Evolutionary conservation across 2,113 vertebrate genomes (phyloP), one percentile per base, ranked within the genome.

Genomic region (Malaclemys terrapin): DNA sequence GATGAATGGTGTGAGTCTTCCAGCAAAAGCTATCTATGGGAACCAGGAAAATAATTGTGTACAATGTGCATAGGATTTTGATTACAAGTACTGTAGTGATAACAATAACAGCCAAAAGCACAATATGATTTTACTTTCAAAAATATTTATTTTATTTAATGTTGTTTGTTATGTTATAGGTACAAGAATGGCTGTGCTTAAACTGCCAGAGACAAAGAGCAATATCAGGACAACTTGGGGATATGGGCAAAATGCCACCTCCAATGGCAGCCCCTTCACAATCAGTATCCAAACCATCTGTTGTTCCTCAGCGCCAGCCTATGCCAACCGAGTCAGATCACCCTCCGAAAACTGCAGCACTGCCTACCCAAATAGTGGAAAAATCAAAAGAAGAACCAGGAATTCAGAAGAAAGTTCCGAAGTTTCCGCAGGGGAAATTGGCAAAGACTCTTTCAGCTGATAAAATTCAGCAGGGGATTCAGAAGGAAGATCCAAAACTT

Each of bases 121-220:
- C 24, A 3, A 2, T 79, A 22, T 65, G 11, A 84, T 83, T 81
- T 91, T 87, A 47, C n/a, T 84, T 80, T 72, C 9, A 72, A 85
- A 50, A 20, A 17, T 54, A 83, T 91, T 81, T 87, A 86, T 22
- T 69, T 88, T 84, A 97, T 47, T 91, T 84, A 5, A 17, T 94
- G 2, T 76, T 95, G 1, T 97, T 96, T 96, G 5, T 97, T 97
- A 42, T 92, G 8, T 97, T 95, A 25, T 97, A 99, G 99, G 98
- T 98, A 56, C 98, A 99, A 96, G 99, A 99, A 98, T 99, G 99
- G 99, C 98, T 99, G 79, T 99, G 99, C 96, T 98, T 99, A 97
- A 99, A 98, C 94, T 99, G 99, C 96, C 99, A 99, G 96, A 99
- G 99, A 85, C 98, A 99, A 95, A 99, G 99, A 97, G 99, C 99